Conservation (phyloP, 2,888 invertebrate species). For the Melanotus villosus region DNA sequence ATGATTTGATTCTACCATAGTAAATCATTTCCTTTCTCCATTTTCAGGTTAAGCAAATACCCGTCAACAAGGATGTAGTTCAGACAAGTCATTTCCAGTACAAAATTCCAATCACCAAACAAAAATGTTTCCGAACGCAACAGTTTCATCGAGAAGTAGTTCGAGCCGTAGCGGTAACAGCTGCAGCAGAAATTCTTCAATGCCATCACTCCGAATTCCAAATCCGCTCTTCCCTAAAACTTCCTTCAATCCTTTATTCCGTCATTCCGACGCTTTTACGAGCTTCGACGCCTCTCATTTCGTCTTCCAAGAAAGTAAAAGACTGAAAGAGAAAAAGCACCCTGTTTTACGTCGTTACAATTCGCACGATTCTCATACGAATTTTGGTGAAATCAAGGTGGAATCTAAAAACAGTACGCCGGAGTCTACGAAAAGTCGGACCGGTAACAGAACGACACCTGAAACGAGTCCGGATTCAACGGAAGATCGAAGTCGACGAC, state of each 20-base stretch:
- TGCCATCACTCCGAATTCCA: slow-evolving; percentile 64
- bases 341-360: slow-evolving; percentile 65
- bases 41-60: slow-evolving; percentile 24
- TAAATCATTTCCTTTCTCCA: slow-evolving; percentile 1
- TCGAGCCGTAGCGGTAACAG: slow-evolving; percentile 62
- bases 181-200: slow-evolving; percentile 64
- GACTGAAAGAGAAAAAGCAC: slow-evolving; percentile 66
- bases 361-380: slow-evolving; percentile 67
- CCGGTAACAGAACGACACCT: slow-evolving; percentile 51
- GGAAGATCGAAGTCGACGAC: slow-evolving; percentile 55
- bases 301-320: slow-evolving; percentile 56
- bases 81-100: neutral
- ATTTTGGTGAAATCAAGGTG: slow-evolving; percentile 68
- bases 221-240: slow-evolving; percentile 61
- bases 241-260: slow-evolving; percentile 61
- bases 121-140: slow-evolving; percentile 63
- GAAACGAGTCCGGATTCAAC: slow-evolving; percentile 58
- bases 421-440: slow-evolving; percentile 60
- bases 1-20: too few species aligned
- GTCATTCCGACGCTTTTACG: slow-evolving; percentile 62
- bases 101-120: neutral
- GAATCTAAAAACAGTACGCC: slow-evolving; percentile 65
- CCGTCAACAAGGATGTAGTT: slow-evolving; percentile 38
- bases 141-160: slow-evolving; percentile 64
- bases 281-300: slow-evolving; percentile 66